Percentiles rank a stretch among this genome's conserved stretches.
These are phyloP conservation scores for Apodemus speciosus DNA, from an alignment of 2,113 vertebrate species.

Conservation along the genomic window DNA sequence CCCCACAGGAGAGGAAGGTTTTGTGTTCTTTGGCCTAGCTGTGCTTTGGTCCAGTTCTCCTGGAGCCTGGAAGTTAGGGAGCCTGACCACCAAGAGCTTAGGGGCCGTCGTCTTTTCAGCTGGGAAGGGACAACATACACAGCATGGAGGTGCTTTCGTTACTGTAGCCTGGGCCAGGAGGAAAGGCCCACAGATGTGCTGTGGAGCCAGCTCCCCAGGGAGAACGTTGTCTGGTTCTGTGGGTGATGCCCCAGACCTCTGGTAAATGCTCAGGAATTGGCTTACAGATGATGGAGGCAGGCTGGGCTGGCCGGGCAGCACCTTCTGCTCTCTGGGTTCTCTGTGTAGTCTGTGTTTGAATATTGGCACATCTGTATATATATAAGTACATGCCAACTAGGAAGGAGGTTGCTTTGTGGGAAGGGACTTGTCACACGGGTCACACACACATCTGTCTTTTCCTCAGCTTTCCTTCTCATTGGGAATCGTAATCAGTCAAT, in stretches of 20 bases:
- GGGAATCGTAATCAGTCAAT: neutral
- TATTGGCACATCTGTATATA: rapidly evolving
- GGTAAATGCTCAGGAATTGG: neutral
- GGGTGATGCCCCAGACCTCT: no score
- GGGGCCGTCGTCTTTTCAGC: neutral
- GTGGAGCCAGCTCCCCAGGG: neutral
- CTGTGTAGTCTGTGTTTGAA: neutral
- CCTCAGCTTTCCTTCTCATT: neutral
- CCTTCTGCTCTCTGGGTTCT: neutral
- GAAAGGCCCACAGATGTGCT: neutral
- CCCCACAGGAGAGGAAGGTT: neutral
- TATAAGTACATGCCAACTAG: neutral
- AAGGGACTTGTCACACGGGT: neutral
- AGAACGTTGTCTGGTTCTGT: neutral
- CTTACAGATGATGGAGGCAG: neutral
- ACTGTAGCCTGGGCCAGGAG: neutral
- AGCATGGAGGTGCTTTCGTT: neutral
- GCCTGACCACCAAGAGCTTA: neutral
- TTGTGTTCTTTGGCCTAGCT: neutral
- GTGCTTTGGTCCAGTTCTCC: neutral
- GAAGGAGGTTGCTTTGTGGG: neutral
- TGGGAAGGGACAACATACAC: neutral
- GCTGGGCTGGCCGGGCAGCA: no score
- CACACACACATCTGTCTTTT: neutral
- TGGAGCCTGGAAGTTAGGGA: neutral